Conservation (phyloP, 1,140 invertebrate species). For the Cepaea nemoralis region DNA sequence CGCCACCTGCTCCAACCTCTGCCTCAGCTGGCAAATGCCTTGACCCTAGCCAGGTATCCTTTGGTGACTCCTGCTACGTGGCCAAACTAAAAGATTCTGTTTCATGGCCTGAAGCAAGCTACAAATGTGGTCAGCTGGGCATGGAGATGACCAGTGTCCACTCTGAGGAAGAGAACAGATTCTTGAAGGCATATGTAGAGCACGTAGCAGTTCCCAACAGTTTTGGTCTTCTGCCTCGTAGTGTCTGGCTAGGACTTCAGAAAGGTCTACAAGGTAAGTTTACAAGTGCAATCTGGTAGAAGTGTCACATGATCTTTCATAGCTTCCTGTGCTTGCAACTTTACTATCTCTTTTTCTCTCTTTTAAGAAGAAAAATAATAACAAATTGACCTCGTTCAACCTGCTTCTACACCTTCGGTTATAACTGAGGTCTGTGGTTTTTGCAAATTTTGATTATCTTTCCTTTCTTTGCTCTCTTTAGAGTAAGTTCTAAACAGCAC, state of each 20-base stretch:
- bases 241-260: conserved; percentile 48
- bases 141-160: conserved; percentile 48
- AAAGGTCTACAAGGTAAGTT: conserved; percentile 40
- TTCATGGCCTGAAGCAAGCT: conserved; percentile 49
- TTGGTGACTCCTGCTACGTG: conserved; percentile 47
- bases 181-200: conserved; percentile 23
- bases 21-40: conserved; percentile 45
- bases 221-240: neutral
- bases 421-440: no score
- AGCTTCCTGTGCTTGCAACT: no score
- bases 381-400: no score
- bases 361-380: no score
- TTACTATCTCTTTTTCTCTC: no score
- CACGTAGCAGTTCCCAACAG: neutral
- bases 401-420: no score
- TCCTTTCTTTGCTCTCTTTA: no score
- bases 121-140: conserved; percentile 34
- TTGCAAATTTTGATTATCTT: no score
- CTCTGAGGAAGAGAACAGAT: conserved; percentile 43
- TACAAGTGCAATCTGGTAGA: no score
- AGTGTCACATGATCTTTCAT: no score
- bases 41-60: conserved; percentile 20
- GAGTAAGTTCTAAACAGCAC: no score
- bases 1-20: conserved; percentile 49
- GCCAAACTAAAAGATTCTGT: conserved; percentile 17